A percentile compares a stretch with the other conserved stretches of the same genome.
These are phyloP conservation scores for Archocentrus centrarchus DNA, from an alignment of 2,113 vertebrate genomes.

Conservation along the genomic window DNA sequence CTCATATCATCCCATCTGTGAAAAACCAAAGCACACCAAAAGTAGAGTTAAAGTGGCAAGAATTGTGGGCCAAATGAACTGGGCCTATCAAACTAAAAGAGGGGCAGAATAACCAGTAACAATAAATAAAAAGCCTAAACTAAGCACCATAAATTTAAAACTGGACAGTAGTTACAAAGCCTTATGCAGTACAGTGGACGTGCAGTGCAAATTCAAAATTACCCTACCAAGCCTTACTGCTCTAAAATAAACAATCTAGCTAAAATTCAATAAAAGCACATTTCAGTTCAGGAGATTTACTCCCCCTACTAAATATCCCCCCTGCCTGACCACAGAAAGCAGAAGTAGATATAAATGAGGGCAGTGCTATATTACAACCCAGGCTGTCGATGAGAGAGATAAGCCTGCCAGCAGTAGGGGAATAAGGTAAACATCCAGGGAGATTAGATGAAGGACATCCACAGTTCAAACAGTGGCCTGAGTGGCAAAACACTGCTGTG, in stretches of 20 bases:
- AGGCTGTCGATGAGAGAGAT: constrained; percentile 59
- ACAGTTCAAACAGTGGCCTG: constrained; percentile 57
- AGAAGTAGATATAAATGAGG: constrained; percentile 62
- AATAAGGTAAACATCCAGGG: constrained; percentile 70
- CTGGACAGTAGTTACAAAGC: neutral
- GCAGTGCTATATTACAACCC: constrained; percentile 48
- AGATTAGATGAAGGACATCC: constrained; percentile 67
- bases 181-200: neutral
- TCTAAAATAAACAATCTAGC: constrained; percentile 23
- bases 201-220: neutral
- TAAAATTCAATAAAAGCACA: constrained; percentile 43
- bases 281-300: constrained; percentile 47
- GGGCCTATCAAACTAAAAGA: neutral
- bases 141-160: constrained; percentile 1
- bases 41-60: neutral
- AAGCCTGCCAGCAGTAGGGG: constrained; percentile 47
- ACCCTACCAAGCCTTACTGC: neutral
- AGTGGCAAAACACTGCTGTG: constrained; percentile 42
- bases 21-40: neutral
- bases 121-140: neutral
- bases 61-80: neutral
- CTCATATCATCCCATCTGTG: neutral
- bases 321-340: constrained; percentile 37
- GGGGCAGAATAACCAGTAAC: neutral
- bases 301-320: constrained; percentile 45